Evolutionary conservation across 2,888 invertebrate species (phyloP).

Genomic region (Cistogaster globosa): DNA sequence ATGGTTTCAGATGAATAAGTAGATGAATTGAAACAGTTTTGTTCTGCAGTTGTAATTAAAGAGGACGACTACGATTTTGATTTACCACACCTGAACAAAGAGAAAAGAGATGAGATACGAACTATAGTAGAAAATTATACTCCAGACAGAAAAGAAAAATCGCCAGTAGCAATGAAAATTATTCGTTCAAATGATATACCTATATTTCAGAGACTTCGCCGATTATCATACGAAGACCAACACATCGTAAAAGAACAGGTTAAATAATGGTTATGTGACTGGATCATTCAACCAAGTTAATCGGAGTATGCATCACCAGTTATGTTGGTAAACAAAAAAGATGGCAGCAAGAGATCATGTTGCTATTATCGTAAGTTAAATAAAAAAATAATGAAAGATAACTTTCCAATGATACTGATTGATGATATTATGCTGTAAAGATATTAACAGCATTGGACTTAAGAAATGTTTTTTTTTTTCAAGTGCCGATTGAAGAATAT

Average conservation of each 20-base stretch:
- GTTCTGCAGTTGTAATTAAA: not conserved
- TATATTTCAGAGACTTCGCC: not conserved
- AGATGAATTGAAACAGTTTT: not conserved
- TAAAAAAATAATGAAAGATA: not conserved
- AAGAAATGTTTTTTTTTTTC: not conserved
- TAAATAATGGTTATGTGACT: not conserved
- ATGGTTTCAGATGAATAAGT: not conserved
- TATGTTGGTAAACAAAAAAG: no score
- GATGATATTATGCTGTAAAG: not conserved
- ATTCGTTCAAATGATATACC: not conserved
- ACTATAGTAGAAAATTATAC: not conserved
- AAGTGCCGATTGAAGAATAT: not conserved
- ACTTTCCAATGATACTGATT: not conserved
- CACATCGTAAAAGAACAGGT: not conserved
- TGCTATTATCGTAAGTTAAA: not conserved
- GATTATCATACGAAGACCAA: not conserved
- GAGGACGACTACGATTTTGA: not conserved
- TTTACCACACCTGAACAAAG: not conserved
- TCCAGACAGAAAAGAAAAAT: not conserved
- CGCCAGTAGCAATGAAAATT: not conserved
- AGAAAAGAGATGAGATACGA: not conserved
- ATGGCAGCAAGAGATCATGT: not conserved
- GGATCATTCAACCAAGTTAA: not conserved
- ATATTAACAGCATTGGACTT: not conserved
- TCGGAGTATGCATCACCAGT: not conserved